Conservation (phyloP, 2,113 vertebrate genomes). For the Mastomys natalensis region DNA sequence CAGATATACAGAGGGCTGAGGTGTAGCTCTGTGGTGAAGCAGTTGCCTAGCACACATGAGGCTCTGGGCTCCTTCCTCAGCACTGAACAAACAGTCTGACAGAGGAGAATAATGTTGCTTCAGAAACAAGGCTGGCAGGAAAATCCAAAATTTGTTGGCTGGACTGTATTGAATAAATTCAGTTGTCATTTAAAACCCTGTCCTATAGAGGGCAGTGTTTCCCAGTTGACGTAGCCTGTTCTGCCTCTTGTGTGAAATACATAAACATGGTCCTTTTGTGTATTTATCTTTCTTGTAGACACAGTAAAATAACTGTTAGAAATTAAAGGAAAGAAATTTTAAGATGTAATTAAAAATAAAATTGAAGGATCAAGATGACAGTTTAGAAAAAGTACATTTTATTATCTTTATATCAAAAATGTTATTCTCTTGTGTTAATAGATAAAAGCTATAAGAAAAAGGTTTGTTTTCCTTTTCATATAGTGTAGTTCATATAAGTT, state of each 20-base stretch:
- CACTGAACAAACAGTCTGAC: neutral
- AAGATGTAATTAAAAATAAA: slow-evolving; percentile 13
- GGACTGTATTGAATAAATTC: neutral
- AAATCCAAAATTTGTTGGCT: slow-evolving; percentile 34
- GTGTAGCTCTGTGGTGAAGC: neutral
- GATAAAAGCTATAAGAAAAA: slow-evolving; percentile 5
- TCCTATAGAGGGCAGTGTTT: slow-evolving; percentile 86
- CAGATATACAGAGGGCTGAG: neutral
- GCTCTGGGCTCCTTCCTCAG: neutral
- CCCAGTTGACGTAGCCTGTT: slow-evolving; percentile 19
- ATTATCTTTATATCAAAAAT: slow-evolving; percentile 43
- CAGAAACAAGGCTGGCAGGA: neutral
- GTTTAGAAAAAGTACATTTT: slow-evolving; percentile 34
- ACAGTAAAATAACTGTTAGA: slow-evolving; percentile 55
- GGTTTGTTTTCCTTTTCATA: slow-evolving; percentile 38
- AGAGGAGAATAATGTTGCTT: slow-evolving; percentile 1
- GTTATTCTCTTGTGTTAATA: neutral
- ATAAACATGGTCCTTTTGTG: slow-evolving; percentile 52
- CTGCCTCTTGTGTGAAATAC: slow-evolving; percentile 33
- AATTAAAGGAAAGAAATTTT: neutral
- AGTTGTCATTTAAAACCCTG: slow-evolving; percentile 66
- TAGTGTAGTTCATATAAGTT: neutral
- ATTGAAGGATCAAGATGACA: slow-evolving; percentile 35
- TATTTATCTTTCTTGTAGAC: slow-evolving; percentile 52
- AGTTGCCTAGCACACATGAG: neutral